Percentiles rank a stretch among this genome's conserved stretches.
Evolutionary conservation across 2,888 invertebrate genomes (phyloP).

Genomic region (Orchesellides sinensis): DNA sequence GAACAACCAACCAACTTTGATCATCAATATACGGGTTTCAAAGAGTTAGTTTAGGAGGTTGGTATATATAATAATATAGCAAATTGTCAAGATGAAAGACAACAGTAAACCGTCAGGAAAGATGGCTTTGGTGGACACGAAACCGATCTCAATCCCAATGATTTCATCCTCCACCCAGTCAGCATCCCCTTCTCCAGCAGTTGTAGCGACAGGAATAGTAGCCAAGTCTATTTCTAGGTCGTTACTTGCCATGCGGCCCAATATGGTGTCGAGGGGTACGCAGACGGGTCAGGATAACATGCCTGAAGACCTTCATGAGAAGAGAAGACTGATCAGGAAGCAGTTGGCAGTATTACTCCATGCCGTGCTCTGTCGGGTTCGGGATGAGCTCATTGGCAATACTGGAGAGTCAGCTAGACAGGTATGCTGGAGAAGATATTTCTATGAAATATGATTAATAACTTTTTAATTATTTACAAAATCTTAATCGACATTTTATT

Average conservation of each 20-base stretch:
- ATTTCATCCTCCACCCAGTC: constrained; percentile 28
- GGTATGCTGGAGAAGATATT: constrained; percentile 15
- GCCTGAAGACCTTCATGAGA: constrained; percentile 48
- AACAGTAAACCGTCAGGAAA: constrained; percentile 53
- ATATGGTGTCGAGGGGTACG: constrained; percentile 37
- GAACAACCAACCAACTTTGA: neutral
- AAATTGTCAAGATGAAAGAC: constrained; percentile 39
- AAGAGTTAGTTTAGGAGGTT: neutral
- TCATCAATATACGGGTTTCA: neutral
- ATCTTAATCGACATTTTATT: neutral
- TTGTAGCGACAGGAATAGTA: neutral
- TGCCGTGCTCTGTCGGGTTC: constrained; percentile 54
- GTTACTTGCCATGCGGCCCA: neutral
- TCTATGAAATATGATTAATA: neutral
- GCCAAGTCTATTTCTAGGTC: constrained; percentile 33
- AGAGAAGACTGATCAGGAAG: constrained; percentile 61
- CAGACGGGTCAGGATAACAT: constrained; percentile 37
- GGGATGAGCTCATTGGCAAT: constrained; percentile 54
- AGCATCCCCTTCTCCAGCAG: neutral
- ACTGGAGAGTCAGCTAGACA: constrained; percentile 29
- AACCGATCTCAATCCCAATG: constrained; percentile 59
- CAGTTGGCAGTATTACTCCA: constrained; percentile 65
- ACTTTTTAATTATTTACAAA: neutral
- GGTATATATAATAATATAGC: neutral
- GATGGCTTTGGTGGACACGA: constrained; percentile 30